Evolutionary conservation across 2,888 invertebrate genomes (phyloP), one percentile per base, ranked within the genome.

Genomic region (Lasioglossum morio): DNA sequence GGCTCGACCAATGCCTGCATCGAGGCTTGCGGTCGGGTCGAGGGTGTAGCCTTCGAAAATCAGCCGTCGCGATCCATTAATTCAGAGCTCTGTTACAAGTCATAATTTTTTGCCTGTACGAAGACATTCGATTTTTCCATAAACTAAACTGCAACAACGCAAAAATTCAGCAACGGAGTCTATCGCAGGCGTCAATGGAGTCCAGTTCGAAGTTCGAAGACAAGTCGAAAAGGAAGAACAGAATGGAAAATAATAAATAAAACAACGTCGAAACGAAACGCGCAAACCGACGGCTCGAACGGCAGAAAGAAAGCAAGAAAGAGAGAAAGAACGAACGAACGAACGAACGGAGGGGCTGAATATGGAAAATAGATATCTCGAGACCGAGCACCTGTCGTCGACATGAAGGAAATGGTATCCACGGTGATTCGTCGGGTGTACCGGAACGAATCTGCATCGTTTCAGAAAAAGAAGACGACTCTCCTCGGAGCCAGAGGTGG

Each of bases 381-480:
- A 79, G 85, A 80, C 79, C 77, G 86, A 81, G 80, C 87, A 88
- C 77, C 92, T 92, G 92, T 88, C 89, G 84, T 63, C 89, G 91
- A 92, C 91, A 87, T 82, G 87, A 81, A 92, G 88, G 88, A 91
- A 91, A 92, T 91, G 90, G 86, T 89, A 91, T 87, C 87, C 84
- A 83, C 77, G 82, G 77, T 87, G 91, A 90, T 91, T 88, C 88
- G 87, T 84, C 84, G 80, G 73, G 81, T 81, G 88, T 84, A 91
- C 81, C 84, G 84, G 79, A 87, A 86, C 89, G 86, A 85, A 84
- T 90, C 84, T 72, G 86, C 73, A 69, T 77, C 79, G 86, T 83
- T 89, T 82, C 77, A 81, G 87, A 85, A 82, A 83, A 88, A 82
- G 82, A 88, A 81, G 69, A 82, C 77, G 66, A 72, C 14, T 43